Conservation (phyloP, 2,888 invertebrate species). For the Drosophila melanosoma region DNA sequence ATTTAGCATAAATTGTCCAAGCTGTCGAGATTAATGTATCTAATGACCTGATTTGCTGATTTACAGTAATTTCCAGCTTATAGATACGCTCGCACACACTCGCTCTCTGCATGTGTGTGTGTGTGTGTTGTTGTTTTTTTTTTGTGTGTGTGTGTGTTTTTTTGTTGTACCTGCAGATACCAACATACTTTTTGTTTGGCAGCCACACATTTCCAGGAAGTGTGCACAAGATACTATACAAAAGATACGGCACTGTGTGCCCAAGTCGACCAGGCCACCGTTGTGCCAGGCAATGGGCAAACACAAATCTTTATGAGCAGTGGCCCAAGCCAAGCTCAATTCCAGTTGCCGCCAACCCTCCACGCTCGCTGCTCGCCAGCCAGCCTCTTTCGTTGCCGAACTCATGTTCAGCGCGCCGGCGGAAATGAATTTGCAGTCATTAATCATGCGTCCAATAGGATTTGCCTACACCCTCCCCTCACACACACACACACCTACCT, state of each 20-base stretch:
- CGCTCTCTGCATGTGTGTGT: neutral
- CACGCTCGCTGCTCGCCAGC: neutral
- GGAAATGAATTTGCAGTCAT: conserved; percentile 80
- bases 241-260: conserved; percentile 44
- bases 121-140: neutral
- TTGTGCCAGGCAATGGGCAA: conserved; percentile 44
- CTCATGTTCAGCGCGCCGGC: conserved; percentile 40
- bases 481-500: neutral
- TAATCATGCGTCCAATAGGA: conserved; percentile 80
- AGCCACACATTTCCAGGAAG: conserved; percentile 69
- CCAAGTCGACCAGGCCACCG: conserved; percentile 16
- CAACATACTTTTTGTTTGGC: conserved; percentile 57
- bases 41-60: conserved; percentile 82
- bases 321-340: conserved; percentile 19
- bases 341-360: neutral
- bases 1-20: conserved; percentile 79
- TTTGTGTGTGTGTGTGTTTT: neutral
- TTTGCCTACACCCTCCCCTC: conserved; percentile 23
- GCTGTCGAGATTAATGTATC: conserved; percentile 82
- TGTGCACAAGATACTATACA: conserved; percentile 64
- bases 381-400: conserved; percentile 8
- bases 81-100: conserved; percentile 39
- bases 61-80: conserved; percentile 80
- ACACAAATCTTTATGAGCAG: conserved; percentile 57
- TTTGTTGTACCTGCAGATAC: conserved; percentile 61